Evolutionary conservation across 2,797 vertebrate species (phyloP).

Genomic region (Pseudotriccus pelzelni): DNA sequence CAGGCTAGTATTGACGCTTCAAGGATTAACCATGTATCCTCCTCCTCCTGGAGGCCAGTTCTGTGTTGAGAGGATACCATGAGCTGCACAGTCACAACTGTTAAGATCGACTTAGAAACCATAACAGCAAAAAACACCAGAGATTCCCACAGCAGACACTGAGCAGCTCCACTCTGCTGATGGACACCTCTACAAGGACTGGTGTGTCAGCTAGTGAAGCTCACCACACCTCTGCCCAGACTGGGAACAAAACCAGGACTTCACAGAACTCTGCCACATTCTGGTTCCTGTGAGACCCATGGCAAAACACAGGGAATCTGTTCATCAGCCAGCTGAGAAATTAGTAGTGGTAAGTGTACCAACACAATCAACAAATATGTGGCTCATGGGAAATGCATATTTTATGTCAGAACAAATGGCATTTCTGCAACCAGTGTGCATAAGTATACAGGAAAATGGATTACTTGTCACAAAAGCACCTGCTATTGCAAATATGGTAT

Average conservation of each 20-base stretch:
- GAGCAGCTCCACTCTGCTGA: neutral
- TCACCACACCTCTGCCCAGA: neutral
- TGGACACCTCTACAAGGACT: neutral
- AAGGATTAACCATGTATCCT: neutral
- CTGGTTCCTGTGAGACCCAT: neutral
- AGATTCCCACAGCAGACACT: neutral
- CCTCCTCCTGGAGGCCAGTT: neutral
- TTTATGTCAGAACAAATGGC: conserved; percentile 5
- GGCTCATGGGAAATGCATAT: neutral
- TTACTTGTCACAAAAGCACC: neutral
- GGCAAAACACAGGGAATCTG: neutral
- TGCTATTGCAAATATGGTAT: neutral
- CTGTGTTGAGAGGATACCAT: neutral
- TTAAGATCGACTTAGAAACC: neutral
- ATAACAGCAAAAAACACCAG: neutral
- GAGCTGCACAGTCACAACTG: neutral
- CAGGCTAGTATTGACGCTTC: neutral
- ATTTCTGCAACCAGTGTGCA: neutral
- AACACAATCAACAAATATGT: neutral
- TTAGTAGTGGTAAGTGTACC: neutral
- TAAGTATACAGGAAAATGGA: neutral
- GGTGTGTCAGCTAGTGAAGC: neutral
- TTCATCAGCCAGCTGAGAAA: neutral
- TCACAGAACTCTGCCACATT: neutral
- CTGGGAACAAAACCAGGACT: neutral